Conservation (phyloP, 2,797 vertebrate species). For the Apogon hyalosoma region DNA sequence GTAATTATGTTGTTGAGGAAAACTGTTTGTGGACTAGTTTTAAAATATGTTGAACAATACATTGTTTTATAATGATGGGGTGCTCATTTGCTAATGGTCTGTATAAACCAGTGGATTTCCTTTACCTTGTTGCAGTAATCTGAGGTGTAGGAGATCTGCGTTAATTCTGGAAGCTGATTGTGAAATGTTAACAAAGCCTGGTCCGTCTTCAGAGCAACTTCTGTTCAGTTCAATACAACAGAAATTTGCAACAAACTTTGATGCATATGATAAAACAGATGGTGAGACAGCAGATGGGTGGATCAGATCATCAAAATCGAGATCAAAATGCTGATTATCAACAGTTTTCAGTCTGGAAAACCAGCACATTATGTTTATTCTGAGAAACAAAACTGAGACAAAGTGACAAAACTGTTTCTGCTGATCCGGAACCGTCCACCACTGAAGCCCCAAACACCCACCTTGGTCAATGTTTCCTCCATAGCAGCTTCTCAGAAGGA, state of each 20-base stretch:
- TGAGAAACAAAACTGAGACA: too few species aligned
- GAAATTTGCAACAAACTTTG: too few species aligned
- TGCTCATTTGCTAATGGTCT: background rate
- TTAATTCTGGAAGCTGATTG: slow-evolving; percentile 75
- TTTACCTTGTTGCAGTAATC: slow-evolving; percentile 82
- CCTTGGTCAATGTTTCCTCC: slow-evolving; percentile 42
- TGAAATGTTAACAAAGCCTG: slow-evolving; percentile 83
- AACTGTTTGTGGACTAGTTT: too few species aligned
- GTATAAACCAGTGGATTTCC: background rate
- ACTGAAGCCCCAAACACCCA: slow-evolving; percentile 34
- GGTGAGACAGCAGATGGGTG: background rate
- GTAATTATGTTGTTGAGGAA: too few species aligned
- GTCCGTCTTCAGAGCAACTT: slow-evolving; percentile 77
- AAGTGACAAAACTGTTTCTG: background rate
- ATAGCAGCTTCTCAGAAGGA: slow-evolving; percentile 50
- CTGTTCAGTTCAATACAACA: slow-evolving; percentile 53
- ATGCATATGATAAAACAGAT: background rate
- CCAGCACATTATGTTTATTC: too few species aligned
- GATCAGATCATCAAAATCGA: slow-evolving; percentile 12
- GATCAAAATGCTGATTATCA: slow-evolving; percentile 7
- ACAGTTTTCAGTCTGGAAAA: too few species aligned
- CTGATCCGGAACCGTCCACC: background rate
- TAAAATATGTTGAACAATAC: too few species aligned
- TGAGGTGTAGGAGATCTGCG: slow-evolving; percentile 72
- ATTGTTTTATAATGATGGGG: too few species aligned